A percentile compares a stretch with the other conserved stretches of the same genome.
phyloP scores from a whole-genome alignment of 2,113 vertebrate species.

The Protobothrops mucrosquamatus region DNA sequence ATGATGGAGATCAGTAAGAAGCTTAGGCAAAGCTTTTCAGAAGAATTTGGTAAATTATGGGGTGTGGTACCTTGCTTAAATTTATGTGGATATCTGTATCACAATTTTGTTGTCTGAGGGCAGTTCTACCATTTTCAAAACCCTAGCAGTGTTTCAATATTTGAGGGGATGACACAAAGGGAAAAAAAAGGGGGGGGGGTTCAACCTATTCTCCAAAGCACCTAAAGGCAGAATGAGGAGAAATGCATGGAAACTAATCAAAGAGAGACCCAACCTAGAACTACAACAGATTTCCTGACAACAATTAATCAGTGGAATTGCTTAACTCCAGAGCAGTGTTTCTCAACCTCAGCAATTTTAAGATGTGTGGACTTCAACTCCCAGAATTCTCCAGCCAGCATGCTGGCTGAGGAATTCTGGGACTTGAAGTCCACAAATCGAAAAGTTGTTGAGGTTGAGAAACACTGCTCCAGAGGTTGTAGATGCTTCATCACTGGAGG shows the following conservation, averaged over 20 bases:
- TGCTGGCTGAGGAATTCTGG: too few species aligned
- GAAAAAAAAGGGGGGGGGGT: too few species aligned
- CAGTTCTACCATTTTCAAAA: neutral
- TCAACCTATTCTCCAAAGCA: neutral
- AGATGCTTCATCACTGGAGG: too few species aligned
- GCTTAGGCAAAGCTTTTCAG: neutral
- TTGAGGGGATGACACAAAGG: neutral
- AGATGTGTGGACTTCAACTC: too few species aligned
- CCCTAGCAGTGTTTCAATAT: neutral
- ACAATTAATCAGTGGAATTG: neutral
- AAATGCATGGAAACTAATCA: neutral
- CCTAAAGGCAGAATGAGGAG: neutral
- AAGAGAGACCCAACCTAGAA: neutral
- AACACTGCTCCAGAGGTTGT: too few species aligned
- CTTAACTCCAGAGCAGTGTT: too few species aligned
- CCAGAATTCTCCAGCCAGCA: too few species aligned
- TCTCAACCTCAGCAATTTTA: too few species aligned
- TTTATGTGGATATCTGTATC: neutral
- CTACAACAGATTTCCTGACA: neutral
- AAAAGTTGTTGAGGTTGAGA: too few species aligned
- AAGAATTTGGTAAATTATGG: neutral
- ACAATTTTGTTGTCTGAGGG: neutral
- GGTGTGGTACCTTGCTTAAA: neutral
- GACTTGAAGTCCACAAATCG: too few species aligned
- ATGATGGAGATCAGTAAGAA: neutral